Percentiles rank a stretch among this genome's conserved stretches.
phyloP scores from a whole-genome alignment of 2,113 vertebrate species.

The Columba livia region DNA sequence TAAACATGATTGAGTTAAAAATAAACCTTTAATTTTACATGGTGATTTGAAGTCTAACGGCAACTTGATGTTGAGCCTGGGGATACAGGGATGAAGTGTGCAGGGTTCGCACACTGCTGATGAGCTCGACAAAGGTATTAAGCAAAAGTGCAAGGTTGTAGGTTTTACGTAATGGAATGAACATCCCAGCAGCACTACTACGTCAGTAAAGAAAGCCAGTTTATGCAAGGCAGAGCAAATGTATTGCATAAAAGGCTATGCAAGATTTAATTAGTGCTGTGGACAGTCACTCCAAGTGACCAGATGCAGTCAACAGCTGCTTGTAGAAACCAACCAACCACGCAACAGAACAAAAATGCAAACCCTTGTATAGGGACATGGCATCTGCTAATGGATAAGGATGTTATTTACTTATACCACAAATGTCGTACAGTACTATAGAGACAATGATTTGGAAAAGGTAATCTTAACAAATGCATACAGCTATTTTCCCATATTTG shows the following conservation, averaged over 20 bases:
- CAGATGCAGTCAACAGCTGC: background rate
- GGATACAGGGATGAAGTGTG: background rate
- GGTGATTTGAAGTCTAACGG: background rate
- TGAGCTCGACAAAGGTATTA: background rate
- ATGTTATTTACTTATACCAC: background rate
- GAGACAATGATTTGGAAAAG: background rate
- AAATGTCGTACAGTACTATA: background rate
- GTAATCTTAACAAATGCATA: background rate
- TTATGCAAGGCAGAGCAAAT: background rate
- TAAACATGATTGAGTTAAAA: background rate
- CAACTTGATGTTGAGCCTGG: background rate
- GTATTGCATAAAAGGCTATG: background rate
- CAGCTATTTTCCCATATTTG: background rate
- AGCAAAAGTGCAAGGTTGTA: background rate
- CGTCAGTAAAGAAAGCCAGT: background rate
- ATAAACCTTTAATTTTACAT: background rate
- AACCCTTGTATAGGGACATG: background rate
- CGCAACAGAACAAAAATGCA: background rate
- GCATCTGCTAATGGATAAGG: background rate
- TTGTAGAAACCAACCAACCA: background rate
- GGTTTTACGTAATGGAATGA: background rate
- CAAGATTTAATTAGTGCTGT: background rate
- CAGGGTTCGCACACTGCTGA: background rate
- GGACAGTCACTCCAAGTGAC: background rate
- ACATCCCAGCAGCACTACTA: background rate